Evolutionary conservation across 2,113 vertebrate species (phyloP), one percentile per base, ranked within the genome.

Genomic region (Phoxinus phoxinus): DNA sequence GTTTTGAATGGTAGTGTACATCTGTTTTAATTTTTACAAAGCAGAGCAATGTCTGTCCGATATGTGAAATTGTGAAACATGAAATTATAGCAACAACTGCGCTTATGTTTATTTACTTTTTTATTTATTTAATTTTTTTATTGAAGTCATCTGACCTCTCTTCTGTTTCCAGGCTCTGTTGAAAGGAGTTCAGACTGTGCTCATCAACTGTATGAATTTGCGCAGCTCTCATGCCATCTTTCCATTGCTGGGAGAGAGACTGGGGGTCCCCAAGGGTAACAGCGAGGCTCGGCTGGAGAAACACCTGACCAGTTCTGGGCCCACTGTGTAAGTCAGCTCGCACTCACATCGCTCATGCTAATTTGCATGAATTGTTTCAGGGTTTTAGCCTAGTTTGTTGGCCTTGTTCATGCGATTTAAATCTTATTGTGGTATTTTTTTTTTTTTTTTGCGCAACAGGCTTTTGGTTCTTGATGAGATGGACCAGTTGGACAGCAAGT

Each of bases 401-500:
- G 44, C 2, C 19, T 48, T 12, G 3, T 13, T 48, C 10, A 9
- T 53, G 4, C 32, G 13, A 44, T 65, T 23, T 59, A 15, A 53
- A n/a, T 15, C 46, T 76, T 23, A 71, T 11, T 71, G 10, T 53
- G 46, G 12, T 61, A n/a, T n/a, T n/a, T 67, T 23, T 74, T n/a
- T 41, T 3, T 69, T 5, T 27, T 19, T 78, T 51, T 7, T 88
- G 7, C 90, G 2, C 82, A 1, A 8, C 90, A 99, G 98, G 1
- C 91, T 99, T 13, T 88, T 99, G 87, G 96, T 98, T 74, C 89
- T 99, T 91, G 98, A 99, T 6, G 98, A 99, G 88, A 95, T 99
- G 96, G 98, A 99, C 86, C 98, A 99, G 91, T 94, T 99, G 93
- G 97, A 99, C 91, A 99, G 96, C 87, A 97, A 95, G 87, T 94